Evolutionary conservation across 1,140 invertebrate species (phyloP), one percentile per base, ranked within the genome.

Genomic region (Eueides isabella): DNA sequence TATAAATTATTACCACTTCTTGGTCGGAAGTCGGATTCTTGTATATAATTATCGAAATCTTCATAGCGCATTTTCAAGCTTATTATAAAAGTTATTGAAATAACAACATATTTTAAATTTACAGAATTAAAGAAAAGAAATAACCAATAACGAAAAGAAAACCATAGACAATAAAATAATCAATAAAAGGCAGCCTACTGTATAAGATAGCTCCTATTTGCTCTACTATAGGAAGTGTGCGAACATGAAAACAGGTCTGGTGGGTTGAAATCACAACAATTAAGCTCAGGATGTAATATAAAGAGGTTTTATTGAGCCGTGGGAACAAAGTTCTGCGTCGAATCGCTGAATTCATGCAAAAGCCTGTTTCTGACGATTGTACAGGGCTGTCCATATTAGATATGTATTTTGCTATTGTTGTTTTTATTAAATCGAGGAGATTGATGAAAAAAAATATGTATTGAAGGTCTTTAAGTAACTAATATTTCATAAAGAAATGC

Each of bases 251-350:
- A 76, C 74, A 35, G 64, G 77, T 74, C 75, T 72, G 75, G 73
- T 66, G 78, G 68, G 73, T 79, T 77, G 72, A 80, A 82, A 80
- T 79, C 80, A 78, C 77, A 82, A 80, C 78, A 80, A 84, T 84
- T 80, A 83, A 84, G 71, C 80, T 74, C 80, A 84, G 80, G 82
- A 80, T 82, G 81, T 77, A 67, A 80, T 82, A 83, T 83, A 83
- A 77, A 80, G 77, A 82, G 77, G 75, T 78, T 78, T 79, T 73
- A 81, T 74, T 78, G 70, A 71, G 65, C 72, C 80, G 82, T 84
- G 82, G 78, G 82, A 84, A 84, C 72, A 33, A 63, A 65, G 68
- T 64, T 64, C 72, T 74, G 74, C 44, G 72, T 71, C 66, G 67
- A 72, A 74, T 76, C 71, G 71, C 55, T 77, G 80, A 77, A 75